Percentiles rank a stretch among this genome's conserved stretches.
Conservation (phyloP, 1,140 invertebrate species). For the Orchesella cincta region DNA sequence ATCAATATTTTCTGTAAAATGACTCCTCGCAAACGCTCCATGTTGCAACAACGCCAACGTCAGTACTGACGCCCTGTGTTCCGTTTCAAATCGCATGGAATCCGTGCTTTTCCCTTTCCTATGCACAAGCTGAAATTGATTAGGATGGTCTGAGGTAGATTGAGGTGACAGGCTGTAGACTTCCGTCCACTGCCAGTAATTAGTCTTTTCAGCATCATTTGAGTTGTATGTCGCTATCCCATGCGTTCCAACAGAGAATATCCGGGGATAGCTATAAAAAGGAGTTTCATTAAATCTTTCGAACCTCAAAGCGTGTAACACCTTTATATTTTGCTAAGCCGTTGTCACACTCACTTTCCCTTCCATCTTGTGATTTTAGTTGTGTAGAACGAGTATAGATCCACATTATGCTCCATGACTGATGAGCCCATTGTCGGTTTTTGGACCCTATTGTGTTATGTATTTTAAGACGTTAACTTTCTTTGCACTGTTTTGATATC, state of each 20-base stretch:
- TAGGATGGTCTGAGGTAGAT: conserved; percentile 62
- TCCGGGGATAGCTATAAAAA: conserved; percentile 82
- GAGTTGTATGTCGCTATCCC: conserved; percentile 98
- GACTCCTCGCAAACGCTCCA: conserved; percentile 46
- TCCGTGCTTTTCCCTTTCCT: conserved; percentile 74
- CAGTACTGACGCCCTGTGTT: conserved; percentile 86
- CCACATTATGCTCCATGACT: conserved; percentile 26
- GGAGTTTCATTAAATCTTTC: background rate
- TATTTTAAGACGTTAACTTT: no score
- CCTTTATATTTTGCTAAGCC: background rate
- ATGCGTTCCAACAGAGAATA: conserved; percentile 92
- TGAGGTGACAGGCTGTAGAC: conserved; percentile 72
- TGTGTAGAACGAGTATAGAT: conserved; percentile 49
- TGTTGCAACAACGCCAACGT: conserved; percentile 74
- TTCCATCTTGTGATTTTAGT: conserved; percentile 68
- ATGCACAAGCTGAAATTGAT: conserved; percentile 53
- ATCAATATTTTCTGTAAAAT: conserved; percentile 49
- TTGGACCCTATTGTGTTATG: no score
- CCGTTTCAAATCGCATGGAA: conserved; percentile 96
- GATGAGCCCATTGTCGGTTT: conserved; percentile 6
- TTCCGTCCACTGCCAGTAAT: conserved; percentile 87
- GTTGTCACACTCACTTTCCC: conserved; percentile 75
- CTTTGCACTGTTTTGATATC: background rate
- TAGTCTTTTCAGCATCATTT: conserved; percentile 89
- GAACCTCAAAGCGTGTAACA: conserved; percentile 1